Evolutionary conservation across 2,113 vertebrate genomes (phyloP), one percentile per base, ranked within the genome.

Genomic region (Vulpes lagopus): DNA sequence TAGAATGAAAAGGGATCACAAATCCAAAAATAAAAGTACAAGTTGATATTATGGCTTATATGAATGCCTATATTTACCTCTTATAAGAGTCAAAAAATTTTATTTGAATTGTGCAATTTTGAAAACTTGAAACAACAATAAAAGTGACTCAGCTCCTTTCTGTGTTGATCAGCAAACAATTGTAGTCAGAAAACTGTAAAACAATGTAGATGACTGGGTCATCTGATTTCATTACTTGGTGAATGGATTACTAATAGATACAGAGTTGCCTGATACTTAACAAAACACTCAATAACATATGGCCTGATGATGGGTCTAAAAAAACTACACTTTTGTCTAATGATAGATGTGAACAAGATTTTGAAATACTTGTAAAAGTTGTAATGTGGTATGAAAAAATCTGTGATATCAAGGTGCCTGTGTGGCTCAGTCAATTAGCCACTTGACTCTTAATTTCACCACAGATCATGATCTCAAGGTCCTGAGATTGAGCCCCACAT

Each of bases 321-420:
- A 53, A 94, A 65, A 67, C 8, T 4, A 82, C n/a, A 25, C 0
- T 62, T 79, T 53, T 73, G 67, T 49, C 32, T 92, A 95, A 80
- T 38, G 20, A 89, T 82, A 3, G 16, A 32, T 57, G 8, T 20
- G 67, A 74, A 81, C 3, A 76, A 67, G 22, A 27, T 71, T 76
- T 88, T 80, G 20, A 95, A 55, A 92, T 80, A 86, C 57, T 73
- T 96, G 3, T 8, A 55, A 95, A 83, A 82, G n/a, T 3, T 62
- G 4, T 5, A 71, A 85, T 43, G 17, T 78, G 11, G 8, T n/a
- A 64, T 62, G 55, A 67, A 95, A 74, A 73, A 30, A 43, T 14
- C 32, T 86, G 23, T 60, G 16, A 89, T 94, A 94, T 55, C 17
- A 17, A 17, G 32, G 32, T n/a, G 32, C 32, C 67, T 35, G 10